Evolutionary conservation across 2,888 invertebrate species (phyloP).

Genomic region (Rhagium mordax): DNA sequence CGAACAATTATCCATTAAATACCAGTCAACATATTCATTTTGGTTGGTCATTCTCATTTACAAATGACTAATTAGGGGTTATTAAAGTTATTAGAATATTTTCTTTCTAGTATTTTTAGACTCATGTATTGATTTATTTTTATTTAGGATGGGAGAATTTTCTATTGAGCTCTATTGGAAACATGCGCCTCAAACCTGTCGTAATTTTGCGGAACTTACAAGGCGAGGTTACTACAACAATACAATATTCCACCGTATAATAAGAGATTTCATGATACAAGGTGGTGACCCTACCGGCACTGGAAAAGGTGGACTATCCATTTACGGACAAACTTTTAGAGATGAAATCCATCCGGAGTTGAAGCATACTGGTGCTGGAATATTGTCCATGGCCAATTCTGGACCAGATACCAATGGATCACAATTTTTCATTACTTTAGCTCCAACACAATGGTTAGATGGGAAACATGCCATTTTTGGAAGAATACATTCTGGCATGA

Average conservation of each 20-base stretch:
- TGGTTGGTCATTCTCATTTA: too few species aligned
- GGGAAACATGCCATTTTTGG: constrained; percentile 98
- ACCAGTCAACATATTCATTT: too few species aligned
- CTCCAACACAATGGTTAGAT: constrained; percentile 98
- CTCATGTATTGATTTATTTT: constrained; percentile 30
- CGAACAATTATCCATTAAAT: too few species aligned
- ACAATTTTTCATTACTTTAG: constrained; percentile 98
- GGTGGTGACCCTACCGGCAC: constrained; percentile 96
- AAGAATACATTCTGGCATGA: constrained; percentile 89
- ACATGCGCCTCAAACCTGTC: constrained; percentile 96
- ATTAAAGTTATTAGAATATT: too few species aligned
- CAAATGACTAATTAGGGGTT: too few species aligned
- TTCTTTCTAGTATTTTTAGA: too few species aligned
- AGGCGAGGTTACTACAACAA: constrained; percentile 96
- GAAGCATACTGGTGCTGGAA: constrained; percentile 94
- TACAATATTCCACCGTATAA: constrained; percentile 96
- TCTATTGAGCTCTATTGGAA: constrained; percentile 97
- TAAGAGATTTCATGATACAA: constrained; percentile 94
- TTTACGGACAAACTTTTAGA: constrained; percentile 95
- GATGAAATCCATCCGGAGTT: constrained; percentile 96
- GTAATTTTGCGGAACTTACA: constrained; percentile 96
- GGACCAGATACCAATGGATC: constrained; percentile 98
- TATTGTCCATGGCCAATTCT: constrained; percentile 98
- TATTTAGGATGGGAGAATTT: constrained; percentile 91
- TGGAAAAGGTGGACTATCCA: constrained; percentile 94